These are phyloP conservation scores for Griposia aprilina DNA, from an alignment of 2,888 invertebrate genomes.

Conservation along the genomic window DNA sequence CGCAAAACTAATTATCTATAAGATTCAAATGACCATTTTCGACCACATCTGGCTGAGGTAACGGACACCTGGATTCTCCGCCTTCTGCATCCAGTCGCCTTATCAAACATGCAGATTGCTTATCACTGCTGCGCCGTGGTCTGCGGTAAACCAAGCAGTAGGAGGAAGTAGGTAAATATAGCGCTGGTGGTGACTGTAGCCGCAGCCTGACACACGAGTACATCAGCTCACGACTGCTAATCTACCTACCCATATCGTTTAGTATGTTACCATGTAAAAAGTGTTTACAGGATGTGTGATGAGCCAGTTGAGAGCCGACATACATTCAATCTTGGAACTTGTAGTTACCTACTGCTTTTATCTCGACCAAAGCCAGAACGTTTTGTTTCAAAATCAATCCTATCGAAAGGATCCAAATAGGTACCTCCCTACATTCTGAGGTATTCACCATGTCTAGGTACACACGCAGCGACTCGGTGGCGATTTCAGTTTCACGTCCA, in stretches of 20 bases:
- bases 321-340: background rate
- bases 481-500: too few species aligned
- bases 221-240: background rate
- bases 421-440: background rate
- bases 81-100: background rate
- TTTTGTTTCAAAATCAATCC: background rate
- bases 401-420: background rate
- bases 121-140: slow-evolving; percentile 7
- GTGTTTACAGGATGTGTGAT: background rate
- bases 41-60: too few species aligned
- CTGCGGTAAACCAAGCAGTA: background rate
- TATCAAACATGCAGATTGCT: background rate
- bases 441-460: too few species aligned
- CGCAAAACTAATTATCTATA: too few species aligned
- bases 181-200: background rate
- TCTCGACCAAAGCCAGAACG: background rate
- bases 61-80: too few species aligned
- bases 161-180: slow-evolving; percentile 5
- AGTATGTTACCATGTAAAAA: background rate
- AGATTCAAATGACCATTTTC: too few species aligned
- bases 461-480: too few species aligned
- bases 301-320: background rate
- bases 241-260: background rate
- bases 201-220: background rate
- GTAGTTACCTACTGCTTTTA: background rate